Percentiles rank a stretch among this genome's conserved stretches.
These are phyloP conservation scores for Chloropsis hardwickii DNA, from an alignment of 2,113 vertebrate species.

Conservation along the genomic window DNA sequence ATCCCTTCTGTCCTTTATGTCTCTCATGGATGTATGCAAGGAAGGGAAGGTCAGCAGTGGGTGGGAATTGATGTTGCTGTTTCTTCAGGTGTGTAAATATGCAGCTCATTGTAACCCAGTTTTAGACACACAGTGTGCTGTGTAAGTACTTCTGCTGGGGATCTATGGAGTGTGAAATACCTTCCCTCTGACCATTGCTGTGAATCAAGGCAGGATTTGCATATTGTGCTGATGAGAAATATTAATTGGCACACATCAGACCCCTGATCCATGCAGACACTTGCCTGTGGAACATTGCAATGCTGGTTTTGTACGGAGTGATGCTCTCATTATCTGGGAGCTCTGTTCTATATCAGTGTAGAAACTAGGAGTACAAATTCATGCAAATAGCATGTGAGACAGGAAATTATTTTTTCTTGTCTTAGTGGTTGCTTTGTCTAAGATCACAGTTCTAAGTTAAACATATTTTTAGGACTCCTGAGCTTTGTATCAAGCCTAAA, in stretches of 20 bases:
- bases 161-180: neutral
- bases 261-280: neutral
- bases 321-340: neutral
- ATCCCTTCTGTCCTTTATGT: neutral
- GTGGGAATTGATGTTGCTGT: neutral
- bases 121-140: rapidly evolving
- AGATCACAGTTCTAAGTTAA: neutral
- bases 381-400: neutral
- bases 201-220: neutral
- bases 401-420: neutral
- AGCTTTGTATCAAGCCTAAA: neutral
- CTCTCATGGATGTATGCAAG: neutral
- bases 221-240: neutral
- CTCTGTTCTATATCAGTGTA: neutral
- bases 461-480: neutral
- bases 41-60: neutral
- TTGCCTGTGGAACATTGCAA: rapidly evolving
- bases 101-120: neutral
- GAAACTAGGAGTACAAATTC: neutral
- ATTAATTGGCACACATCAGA: neutral
- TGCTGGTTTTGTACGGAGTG: neutral
- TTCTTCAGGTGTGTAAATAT: neutral
- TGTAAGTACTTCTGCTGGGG: neutral
- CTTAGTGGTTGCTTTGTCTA: neutral
- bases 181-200: neutral